Conservation (phyloP, 2,888 invertebrate species). For the Machimus rusticus region DNA sequence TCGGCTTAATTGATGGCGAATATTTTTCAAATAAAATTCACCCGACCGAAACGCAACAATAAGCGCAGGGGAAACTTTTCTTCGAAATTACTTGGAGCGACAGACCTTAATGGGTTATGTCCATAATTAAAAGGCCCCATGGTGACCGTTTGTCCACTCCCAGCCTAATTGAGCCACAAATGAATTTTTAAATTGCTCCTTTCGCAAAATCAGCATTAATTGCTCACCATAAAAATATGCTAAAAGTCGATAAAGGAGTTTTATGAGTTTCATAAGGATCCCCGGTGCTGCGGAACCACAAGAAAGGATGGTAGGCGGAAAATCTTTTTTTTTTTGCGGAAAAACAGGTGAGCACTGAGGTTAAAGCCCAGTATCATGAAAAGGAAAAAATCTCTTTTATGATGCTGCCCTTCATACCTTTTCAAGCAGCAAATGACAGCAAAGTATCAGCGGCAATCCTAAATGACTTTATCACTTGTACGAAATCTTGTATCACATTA, state of each 20-base stretch:
- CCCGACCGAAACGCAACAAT: not conserved
- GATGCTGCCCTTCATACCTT: not conserved
- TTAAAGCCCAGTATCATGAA: not conserved
- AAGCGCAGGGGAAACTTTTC: not conserved
- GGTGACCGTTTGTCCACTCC: not conserved
- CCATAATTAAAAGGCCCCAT: not conserved
- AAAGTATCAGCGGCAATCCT: not conserved
- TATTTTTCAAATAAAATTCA: not conserved
- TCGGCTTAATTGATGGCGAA: not conserved
- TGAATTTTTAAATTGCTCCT: conserved; percentile 13
- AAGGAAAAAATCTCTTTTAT: not conserved
- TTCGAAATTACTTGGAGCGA: not conserved
- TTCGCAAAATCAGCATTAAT: not conserved
- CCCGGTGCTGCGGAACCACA: not conserved
- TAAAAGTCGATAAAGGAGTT: not conserved
- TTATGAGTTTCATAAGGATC: not conserved
- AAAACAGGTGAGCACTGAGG: not conserved
- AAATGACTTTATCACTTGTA: conserved; percentile 4
- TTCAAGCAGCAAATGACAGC: not conserved
- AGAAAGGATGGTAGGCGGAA: not conserved
- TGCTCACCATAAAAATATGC: not conserved
- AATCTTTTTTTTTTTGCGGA: not conserved
- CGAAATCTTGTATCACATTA: conserved; percentile 2
- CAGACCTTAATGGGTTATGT: not conserved
- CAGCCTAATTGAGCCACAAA: conserved; percentile 30